Evolutionary conservation across 64 coral and sea anemone genomes (phyloP).

Genomic region (Pocillopora damicornis): DNA sequence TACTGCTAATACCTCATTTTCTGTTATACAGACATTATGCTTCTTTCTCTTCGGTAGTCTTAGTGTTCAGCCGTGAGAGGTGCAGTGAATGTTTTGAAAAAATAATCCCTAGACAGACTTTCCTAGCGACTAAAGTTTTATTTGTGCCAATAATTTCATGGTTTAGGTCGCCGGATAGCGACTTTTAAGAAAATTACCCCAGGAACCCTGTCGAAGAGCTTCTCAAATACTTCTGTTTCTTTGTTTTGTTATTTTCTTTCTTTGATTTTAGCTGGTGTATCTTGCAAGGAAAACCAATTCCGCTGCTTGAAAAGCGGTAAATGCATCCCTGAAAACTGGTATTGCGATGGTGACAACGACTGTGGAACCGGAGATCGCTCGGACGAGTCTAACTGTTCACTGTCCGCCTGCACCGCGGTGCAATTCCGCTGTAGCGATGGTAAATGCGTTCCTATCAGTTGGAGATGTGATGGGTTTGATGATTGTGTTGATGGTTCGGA

Average conservation of each 20-base stretch:
- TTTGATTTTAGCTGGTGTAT: constrained; percentile 17
- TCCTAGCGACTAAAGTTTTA: too few species aligned
- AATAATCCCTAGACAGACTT: too few species aligned
- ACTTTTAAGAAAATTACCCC: too few species aligned
- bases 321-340: constrained; percentile 68
- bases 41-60: too few species aligned
- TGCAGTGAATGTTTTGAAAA: too few species aligned
- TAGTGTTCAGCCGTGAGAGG: too few species aligned
- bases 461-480: constrained; percentile 71
- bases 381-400: constrained; percentile 54
- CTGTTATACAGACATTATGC: too few species aligned
- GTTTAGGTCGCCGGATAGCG: too few species aligned
- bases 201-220: not conserved
- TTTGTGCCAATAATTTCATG: too few species aligned
- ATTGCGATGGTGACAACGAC: constrained; percentile 80
- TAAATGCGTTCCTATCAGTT: constrained; percentile 53
- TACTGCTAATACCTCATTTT: too few species aligned
- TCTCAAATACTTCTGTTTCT: not conserved
- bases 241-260: not conserved
- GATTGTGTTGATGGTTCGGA: constrained; percentile 72
- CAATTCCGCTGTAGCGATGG: constrained; percentile 72
- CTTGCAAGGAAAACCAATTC: constrained; percentile 62
- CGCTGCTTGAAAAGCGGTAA: constrained; percentile 63
- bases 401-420: constrained; percentile 13
- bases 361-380: constrained; percentile 53